Evolutionary conservation across 2,888 invertebrate genomes (phyloP), one percentile per base, ranked within the genome.

Genomic region (Alloscopus bannaensis): DNA sequence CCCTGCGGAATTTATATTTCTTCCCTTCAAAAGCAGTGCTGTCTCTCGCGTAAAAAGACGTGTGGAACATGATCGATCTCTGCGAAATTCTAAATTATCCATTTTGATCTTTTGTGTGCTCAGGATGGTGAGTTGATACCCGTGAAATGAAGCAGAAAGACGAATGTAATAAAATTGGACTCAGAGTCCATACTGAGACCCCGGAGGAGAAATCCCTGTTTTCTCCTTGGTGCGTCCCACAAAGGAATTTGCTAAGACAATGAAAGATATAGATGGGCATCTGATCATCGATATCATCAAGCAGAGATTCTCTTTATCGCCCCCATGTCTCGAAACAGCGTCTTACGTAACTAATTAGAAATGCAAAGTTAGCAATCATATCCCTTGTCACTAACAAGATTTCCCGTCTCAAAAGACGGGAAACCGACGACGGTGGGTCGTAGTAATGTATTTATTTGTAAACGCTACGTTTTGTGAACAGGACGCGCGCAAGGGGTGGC

Each of bases 401-500:
- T 45, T 45, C 18, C n/a, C 18, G 13, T 16, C 3, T 45, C n/a
- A n/a, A n/a, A n/a, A n/a, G n/a, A n/a, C n/a, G n/a, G n/a, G n/a
- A n/a, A n/a, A n/a, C n/a, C n/a, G n/a, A n/a, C n/a, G n/a, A n/a
- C n/a, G n/a, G n/a, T n/a, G n/a, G n/a, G n/a, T n/a, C n/a, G n/a
- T n/a, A n/a, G n/a, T n/a, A n/a, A n/a, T n/a, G n/a, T n/a, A n/a
- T n/a, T n/a, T n/a, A n/a, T n/a, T n/a, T n/a, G n/a, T n/a, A n/a
- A n/a, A n/a, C n/a, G n/a, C n/a, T n/a, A n/a, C n/a, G n/a, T n/a
- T n/a, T n/a, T n/a, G n/a, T 36, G 50, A 29, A 70, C 8, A 13
- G 42, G 70, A 70, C 75, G 75, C n/a, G n/a, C n/a, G n/a, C n/a
- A n/a, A n/a, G n/a, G n/a, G 75, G 75, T 76, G 75, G 75, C 68